These are phyloP conservation scores for Acleris emargana DNA, from an alignment of 2,888 invertebrate species.

Conservation along the genomic window DNA sequence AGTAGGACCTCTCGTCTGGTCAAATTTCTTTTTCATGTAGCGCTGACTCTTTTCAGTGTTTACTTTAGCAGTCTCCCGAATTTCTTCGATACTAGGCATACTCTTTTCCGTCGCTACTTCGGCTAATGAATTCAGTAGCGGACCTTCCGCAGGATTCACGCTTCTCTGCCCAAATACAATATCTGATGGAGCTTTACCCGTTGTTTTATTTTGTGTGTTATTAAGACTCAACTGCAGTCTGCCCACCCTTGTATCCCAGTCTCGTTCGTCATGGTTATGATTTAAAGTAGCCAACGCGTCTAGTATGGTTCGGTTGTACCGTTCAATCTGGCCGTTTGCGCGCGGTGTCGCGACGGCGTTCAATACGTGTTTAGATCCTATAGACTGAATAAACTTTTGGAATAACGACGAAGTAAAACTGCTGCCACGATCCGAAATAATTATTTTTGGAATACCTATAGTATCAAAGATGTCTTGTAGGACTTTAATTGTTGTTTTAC, in stretches of 20 bases:
- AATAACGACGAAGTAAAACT: slow-evolving; percentile 23
- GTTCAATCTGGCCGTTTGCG: slow-evolving; percentile 9
- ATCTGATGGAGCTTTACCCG: slow-evolving; percentile 36
- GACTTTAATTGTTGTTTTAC: slow-evolving; percentile 20
- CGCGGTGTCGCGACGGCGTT: slow-evolving; percentile 10
- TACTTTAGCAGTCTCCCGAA: slow-evolving; percentile 1
- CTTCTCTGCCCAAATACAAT: slow-evolving; percentile 32
- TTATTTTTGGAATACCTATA: slow-evolving; percentile 23
- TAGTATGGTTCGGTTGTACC: slow-evolving; percentile 38
- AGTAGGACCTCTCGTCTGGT: slow-evolving; percentile 10
- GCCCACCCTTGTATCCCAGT: slow-evolving; percentile 33
- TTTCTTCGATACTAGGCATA: background rate
- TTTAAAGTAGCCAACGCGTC: slow-evolving; percentile 17
- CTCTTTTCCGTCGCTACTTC: background rate
- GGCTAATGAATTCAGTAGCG: background rate
- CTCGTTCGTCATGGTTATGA: slow-evolving; percentile 14
- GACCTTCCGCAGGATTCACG: background rate
- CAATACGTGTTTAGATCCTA: slow-evolving; percentile 1
- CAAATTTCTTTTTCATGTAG: slow-evolving; percentile 5
- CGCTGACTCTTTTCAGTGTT: background rate
- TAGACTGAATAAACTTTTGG: slow-evolving; percentile 9
- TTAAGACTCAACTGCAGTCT: slow-evolving; percentile 39
- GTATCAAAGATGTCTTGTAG: slow-evolving; percentile 20
- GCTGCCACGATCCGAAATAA: slow-evolving; percentile 29
- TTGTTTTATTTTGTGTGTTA: slow-evolving; percentile 37